Conservation (phyloP, 1,140 invertebrate species). For the Trissolcus basalis region DNA sequence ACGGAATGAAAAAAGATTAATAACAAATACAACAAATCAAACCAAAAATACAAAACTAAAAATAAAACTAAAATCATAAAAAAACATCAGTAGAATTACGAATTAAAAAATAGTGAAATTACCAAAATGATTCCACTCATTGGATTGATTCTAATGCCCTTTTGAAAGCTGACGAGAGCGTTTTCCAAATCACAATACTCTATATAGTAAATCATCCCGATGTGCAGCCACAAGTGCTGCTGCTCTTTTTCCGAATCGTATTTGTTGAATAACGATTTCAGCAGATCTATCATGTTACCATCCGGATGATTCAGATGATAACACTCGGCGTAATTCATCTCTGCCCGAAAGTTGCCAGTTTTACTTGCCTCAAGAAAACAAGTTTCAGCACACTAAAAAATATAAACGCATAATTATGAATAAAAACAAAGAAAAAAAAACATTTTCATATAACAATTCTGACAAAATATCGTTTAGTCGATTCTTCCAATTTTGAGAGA, state of each 20-base stretch:
- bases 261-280: constrained; percentile 1
- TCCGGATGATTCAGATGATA: not conserved
- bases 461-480: too few species aligned
- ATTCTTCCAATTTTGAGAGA: too few species aligned
- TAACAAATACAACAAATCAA: too few species aligned
- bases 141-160: constrained; percentile 3
- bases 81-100: too few species aligned
- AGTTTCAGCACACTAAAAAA: constrained; percentile 11
- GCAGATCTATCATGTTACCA: constrained; percentile 10
- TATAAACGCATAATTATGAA: not conserved
- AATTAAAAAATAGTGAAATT: too few species aligned
- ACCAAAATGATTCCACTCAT: constrained; percentile 4
- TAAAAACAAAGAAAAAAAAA: constrained; percentile 4
- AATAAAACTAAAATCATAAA: too few species aligned
- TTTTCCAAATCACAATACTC: constrained; percentile 6
- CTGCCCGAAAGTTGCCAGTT: constrained; percentile 19
- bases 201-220: constrained; percentile 14
- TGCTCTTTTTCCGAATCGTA: constrained; percentile 24
- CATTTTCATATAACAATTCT: not conserved
- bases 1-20: too few species aligned
- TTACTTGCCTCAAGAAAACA: constrained; percentile 12
- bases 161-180: constrained; percentile 9
- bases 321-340: constrained; percentile 7
- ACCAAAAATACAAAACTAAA: too few species aligned
- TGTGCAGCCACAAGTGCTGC: constrained; percentile 10